Percentiles rank a stretch among this genome's conserved stretches.
phyloP scores from a whole-genome alignment of 92 coral and sea anemone species.

The Muricea muricata region DNA sequence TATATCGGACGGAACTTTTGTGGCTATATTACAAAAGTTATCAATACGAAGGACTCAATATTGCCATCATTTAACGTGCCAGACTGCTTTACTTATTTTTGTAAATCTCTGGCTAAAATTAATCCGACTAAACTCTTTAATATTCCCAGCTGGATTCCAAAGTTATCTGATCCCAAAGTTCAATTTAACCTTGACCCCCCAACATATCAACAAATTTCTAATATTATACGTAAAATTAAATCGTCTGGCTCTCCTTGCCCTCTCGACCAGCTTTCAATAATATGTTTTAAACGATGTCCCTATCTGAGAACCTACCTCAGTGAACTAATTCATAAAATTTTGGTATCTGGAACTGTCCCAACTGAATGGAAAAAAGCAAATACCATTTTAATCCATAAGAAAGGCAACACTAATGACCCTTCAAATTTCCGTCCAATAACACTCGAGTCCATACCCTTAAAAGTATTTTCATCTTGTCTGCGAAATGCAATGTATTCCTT shows the following conservation, averaged over 20 bases:
- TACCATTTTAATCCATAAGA: conserved; percentile 16
- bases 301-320: conserved; percentile 17
- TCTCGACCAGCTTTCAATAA: conserved; percentile 20
- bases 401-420: neutral
- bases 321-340: conserved; percentile 3
- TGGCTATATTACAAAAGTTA: no score
- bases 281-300: conserved; percentile 28
- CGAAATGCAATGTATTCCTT: neutral
- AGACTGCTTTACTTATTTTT: no score
- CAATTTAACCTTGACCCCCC: conserved; percentile 33
- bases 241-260: conserved; percentile 41
- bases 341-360: conserved; percentile 23
- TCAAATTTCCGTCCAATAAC: conserved; percentile 7
- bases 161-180: neutral
- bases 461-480: conserved; percentile 6
- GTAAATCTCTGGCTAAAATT: no score
- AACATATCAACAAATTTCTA: conserved; percentile 13
- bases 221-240: conserved; percentile 19
- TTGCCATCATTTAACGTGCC: no score
- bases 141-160: no score
- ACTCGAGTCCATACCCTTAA: neutral
- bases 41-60: no score
- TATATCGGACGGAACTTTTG: no score
- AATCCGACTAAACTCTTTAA: no score
- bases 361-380: conserved; percentile 27